Base-by-base conservation (phyloP, 2,888 invertebrate genomes). In the Horisme vitalbata region DNA sequence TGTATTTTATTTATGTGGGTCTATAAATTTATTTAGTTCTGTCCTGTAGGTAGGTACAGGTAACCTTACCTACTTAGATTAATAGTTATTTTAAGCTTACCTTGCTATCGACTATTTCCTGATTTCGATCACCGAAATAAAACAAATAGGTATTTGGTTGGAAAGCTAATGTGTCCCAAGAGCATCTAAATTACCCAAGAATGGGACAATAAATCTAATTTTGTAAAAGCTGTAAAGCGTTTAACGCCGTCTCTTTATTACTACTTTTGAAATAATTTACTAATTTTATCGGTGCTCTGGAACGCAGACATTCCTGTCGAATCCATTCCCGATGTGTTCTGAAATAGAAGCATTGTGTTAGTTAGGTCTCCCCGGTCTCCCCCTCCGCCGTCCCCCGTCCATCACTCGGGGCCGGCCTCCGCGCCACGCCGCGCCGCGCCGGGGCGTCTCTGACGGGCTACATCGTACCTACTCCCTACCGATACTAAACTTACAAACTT, bases 271-370 rank as follows among this genome's bases (percentile, higher is more conserved):
- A 46, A 51, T 55, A 44, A 48, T 52, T 57, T 44, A 57, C 38
- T 51, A 55, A 57, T 57, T 49, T 46, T 32, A 54, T 54, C 31
- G 57, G 30, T 26, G 13, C 38, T 11, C 38, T 12, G 30, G 41
- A 37, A 34, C 41, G 38, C 36, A 23, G 43, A 26, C 49, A 47
- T 52, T 57, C 48, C 43, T 28, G 34, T 32, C 41, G 39, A 15
- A 24, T 37, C 38, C 26, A 18, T 11, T 21, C 24, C 18, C 14
- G 33, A n/a, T 13, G 32, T 14, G 21, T 20, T 63, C 66, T 58
- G 64, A 64, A 68, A 58, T 51, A 48, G 59, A 57, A 41, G 46
- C 45, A 59, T 63, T 59, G 57, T 61, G n/a, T n/a, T n/a, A n/a
- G n/a, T n/a, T n/a, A n/a, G n/a, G n/a, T n/a, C n/a, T n/a, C n/a